Percentiles rank a stretch among this genome's conserved stretches.
phyloP scores from a whole-genome alignment of 92 coral and sea anemone species.

The Parazoanthus atlanticus region DNA sequence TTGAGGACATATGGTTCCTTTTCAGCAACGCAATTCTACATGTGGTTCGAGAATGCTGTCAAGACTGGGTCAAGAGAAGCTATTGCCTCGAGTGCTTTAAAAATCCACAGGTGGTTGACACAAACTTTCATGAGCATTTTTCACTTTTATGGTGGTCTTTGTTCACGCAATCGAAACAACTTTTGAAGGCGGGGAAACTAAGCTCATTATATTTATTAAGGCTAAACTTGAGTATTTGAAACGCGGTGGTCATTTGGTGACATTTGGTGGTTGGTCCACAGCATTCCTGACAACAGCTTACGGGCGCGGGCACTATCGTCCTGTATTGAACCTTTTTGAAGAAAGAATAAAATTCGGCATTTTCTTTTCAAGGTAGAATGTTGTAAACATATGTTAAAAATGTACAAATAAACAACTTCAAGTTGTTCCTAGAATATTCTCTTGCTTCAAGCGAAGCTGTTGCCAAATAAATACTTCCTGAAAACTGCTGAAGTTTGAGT shows the following conservation, averaged over 20 bases:
- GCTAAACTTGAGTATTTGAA: not conserved
- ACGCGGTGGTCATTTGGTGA: not conserved
- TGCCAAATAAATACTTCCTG: not conserved
- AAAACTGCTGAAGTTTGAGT: constrained; percentile 11
- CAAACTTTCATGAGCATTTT: not conserved
- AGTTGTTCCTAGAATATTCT: not conserved
- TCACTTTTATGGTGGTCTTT: not conserved
- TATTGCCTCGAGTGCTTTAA: not conserved
- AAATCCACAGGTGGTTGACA: not conserved
- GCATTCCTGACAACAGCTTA: not conserved
- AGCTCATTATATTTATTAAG: not conserved
- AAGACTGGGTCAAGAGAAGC: not conserved
- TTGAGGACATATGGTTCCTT: no score
- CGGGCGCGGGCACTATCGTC: not conserved
- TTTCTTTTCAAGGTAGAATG: not conserved
- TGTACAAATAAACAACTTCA: not conserved
- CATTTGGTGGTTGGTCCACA: not conserved
- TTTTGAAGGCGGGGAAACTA: not conserved
- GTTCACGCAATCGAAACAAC: not conserved
- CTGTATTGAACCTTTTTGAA: not conserved
- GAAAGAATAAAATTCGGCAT: not conserved
- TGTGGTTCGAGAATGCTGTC: not conserved
- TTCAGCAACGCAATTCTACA: no score
- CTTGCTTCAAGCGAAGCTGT: not conserved
- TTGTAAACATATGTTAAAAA: not conserved